Base-by-base conservation (phyloP, 2,888 invertebrate species). In the Leptothorax acervorum region DNA sequence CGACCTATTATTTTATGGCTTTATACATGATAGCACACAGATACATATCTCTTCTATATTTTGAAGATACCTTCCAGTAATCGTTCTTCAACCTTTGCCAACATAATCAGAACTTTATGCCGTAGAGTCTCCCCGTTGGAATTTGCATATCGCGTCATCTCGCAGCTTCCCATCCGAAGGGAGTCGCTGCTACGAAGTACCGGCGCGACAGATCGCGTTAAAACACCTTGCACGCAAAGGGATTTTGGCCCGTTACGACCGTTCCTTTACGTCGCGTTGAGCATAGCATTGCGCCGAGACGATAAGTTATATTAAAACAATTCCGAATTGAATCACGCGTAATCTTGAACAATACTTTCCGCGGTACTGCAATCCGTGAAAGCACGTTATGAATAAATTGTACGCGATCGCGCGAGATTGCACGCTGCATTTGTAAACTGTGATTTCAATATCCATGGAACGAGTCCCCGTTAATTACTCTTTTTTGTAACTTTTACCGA, bases 91-190 rank as follows among this genome's bases (percentile, higher is more conserved):
- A 85, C 83, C 74, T 78, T 83, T 84, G 85, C 83, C 82, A 87
- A 82, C 83, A 79, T 87, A 87, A 88, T 90, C 86, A 87, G 87
- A 79, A 66, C 83, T 83, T 88, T 85, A 78, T 66, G 84, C 35
- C 63, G 57, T 57, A 18, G 23, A 28, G 55, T n/a, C 9, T 66
- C 45, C 65, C 70, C 68, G 53, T 76, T 86, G 71, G 84, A 78
- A 90, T 90, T 90, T 90, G 87, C 90, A 90, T 90, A 90, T 89
- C 89, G 85, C 86, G 31, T 85, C 88, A 88, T 90, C 89, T 88
- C 82, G 51, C 81, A 79, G 53, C 68, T 83, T 83, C 71, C 74
- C 71, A 53, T 60, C 55, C 53, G 53, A 45, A 60, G 70, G 71
- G 39, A 70, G 83, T 68, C 63, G 12, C 70, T 57, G 35, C 71